phyloP scores from a whole-genome alignment of 2,888 invertebrate genomes.

The Chorisops tibialis region DNA sequence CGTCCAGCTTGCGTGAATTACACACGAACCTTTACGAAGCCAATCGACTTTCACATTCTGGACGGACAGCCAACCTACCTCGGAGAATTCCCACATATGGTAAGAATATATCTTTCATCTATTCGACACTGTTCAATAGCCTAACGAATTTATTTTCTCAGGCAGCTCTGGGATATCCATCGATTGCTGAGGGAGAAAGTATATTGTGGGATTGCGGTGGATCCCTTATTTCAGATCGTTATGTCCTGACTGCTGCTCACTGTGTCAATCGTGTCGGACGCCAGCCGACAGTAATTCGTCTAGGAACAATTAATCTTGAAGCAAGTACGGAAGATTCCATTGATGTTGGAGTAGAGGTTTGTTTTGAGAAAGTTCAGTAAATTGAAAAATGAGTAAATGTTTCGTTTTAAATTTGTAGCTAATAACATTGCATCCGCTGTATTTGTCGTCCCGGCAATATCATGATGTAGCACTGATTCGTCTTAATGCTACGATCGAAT shows the following conservation, averaged over 20 bases:
- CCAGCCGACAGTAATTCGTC: slow-evolving; percentile 41
- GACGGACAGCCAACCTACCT: slow-evolving; percentile 39
- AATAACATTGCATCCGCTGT: slow-evolving; percentile 30
- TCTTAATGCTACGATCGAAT: slow-evolving; percentile 27
- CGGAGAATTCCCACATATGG: slow-evolving; percentile 48
- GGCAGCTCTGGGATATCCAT: slow-evolving; percentile 39
- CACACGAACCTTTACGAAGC: not conserved
- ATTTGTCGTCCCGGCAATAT: slow-evolving; percentile 26
- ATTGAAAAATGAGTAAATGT: not conserved
- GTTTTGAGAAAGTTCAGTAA: not conserved
- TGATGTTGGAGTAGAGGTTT: slow-evolving; percentile 40
- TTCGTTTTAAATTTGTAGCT: not conserved
- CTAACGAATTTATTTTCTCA: slow-evolving; percentile 1
- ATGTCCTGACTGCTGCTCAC: slow-evolving; percentile 46
- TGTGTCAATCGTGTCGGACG: slow-evolving; percentile 38
- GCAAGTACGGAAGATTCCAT: slow-evolving; percentile 3
- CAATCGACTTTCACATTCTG: slow-evolving; percentile 40
- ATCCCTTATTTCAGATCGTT: slow-evolving; percentile 41
- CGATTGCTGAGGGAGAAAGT: slow-evolving; percentile 33
- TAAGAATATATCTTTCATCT: not conserved
- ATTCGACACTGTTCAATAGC: too few relatives aligned
- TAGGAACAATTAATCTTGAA: slow-evolving; percentile 37
- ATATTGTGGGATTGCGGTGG: slow-evolving; percentile 42
- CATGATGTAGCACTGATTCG: slow-evolving; percentile 40
- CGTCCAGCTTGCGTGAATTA: not conserved